phyloP scores from a whole-genome alignment of 2,797 vertebrate species.

The Acanthiza pusilla region DNA sequence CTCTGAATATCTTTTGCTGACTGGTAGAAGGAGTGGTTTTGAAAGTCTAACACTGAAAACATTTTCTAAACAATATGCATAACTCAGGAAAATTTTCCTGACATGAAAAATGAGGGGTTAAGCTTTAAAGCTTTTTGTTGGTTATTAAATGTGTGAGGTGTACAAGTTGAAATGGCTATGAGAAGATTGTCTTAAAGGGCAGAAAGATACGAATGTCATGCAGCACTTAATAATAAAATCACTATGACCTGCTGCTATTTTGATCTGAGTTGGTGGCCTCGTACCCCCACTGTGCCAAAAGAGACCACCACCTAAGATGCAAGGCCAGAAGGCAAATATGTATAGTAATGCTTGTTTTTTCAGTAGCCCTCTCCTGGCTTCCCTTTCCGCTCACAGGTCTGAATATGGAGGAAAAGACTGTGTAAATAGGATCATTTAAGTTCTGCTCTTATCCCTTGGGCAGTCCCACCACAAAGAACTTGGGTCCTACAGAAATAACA shows the following conservation, averaged over 20 bases:
- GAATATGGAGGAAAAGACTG: neutral
- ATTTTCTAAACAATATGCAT: neutral
- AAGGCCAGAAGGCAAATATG: neutral
- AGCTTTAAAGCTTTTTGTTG: neutral
- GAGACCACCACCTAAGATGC: neutral
- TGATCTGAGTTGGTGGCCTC: neutral
- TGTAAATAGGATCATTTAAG: neutral
- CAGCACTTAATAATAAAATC: neutral
- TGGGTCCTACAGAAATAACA: accelerated
- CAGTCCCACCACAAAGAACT: neutral
- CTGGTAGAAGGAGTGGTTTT: neutral
- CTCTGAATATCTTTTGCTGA: neutral
- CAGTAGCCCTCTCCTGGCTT: neutral
- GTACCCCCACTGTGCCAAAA: neutral
- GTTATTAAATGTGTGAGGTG: neutral
- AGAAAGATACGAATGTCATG: neutral
- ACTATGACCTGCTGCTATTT: neutral
- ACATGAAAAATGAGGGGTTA: neutral
- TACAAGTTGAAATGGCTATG: neutral
- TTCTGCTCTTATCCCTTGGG: neutral
- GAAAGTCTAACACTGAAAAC: neutral
- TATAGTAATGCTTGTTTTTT: neutral
- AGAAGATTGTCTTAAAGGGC: neutral
- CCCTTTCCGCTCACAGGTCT: neutral
- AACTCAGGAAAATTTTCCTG: neutral